Base-by-base conservation (phyloP, 2,113 vertebrate species). In the Pluvialis apricaria region DNA sequence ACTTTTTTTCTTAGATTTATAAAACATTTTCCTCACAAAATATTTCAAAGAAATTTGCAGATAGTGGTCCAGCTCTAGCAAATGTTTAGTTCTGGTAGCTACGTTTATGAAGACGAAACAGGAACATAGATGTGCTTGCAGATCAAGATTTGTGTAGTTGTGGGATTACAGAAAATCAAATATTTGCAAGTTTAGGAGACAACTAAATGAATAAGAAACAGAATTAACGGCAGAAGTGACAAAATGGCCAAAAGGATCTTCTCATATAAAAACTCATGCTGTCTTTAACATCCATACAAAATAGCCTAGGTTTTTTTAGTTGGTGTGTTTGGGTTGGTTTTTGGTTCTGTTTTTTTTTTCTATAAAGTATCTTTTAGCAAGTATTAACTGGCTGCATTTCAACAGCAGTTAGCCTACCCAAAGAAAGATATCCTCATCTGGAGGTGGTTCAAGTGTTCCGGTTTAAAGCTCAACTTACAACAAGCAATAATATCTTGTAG, bases 191-290 rank as follows among this genome's bases (percentile, higher is more conserved):
- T 58, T 82, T 28, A 86, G 19, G 9, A 64, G 24, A 38, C 31
- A 78, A 24, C 3, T 17, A 34, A 71, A 61, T 4, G 3, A 61
- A 34, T 17, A 72, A 72, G 40, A 93, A 29, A 13, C 21, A 78
- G 36, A 77, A 66, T 68, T 34, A 58, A 47, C 22, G 36, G 22
- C 16, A 8, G 47, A 72, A 85, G 42, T 28, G 36, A 42, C 11
- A 34, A 0, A 0, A 28, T 28, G 9, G 21, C 13, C 25, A 40
- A 58, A 60, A 81, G 14, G n/a, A 49, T 5, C 7, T 66, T 71
- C 38, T 32, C 1, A 0, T 38, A 20, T 6, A 31, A 34, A 77
- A 32, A 34, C 45, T 32, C 11, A 3, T 26, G 1, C 38, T 55
- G 11, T 18, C 44, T 90, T 55, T 26, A 32, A 5, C 9, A 51